A percentile compares a stretch with the other conserved stretches of the same genome.
Evolutionary conservation across 2,888 invertebrate species (phyloP).

Genomic region (Helobdella robusta): DNA sequence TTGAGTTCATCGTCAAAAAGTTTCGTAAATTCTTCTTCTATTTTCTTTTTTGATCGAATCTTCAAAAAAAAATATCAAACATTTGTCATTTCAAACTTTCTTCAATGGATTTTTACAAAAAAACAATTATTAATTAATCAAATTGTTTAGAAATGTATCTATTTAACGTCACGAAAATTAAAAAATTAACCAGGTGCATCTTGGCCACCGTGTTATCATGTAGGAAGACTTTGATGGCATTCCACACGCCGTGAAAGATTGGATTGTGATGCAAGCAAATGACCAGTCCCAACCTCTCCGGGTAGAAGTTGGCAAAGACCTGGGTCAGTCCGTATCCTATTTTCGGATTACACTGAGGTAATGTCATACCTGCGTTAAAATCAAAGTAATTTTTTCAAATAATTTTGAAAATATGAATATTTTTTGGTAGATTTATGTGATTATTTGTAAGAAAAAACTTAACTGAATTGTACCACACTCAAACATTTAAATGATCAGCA

Average conservation of each 20-base stretch:
- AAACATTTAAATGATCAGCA: not conserved
- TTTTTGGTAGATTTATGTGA: no score
- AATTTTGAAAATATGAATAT: not conserved
- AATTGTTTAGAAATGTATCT: no score
- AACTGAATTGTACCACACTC: not conserved
- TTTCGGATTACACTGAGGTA: slow-evolving; percentile 44
- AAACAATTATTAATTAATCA: no score
- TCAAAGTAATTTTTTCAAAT: not conserved
- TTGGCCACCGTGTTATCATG: slow-evolving; percentile 43
- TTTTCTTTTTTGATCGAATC: slow-evolving; percentile 40
- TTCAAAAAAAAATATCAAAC: no score
- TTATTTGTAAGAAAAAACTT: no score
- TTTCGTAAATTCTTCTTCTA: slow-evolving; percentile 38
- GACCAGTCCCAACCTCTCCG: slow-evolving; percentile 46
- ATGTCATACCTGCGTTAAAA: slow-evolving; percentile 41
- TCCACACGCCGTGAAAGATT: slow-evolving; percentile 46
- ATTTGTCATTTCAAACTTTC: no score
- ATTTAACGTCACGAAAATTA: no score
- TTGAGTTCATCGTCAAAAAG: slow-evolving; percentile 42
- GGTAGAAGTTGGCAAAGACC: slow-evolving; percentile 44
- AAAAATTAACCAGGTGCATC: slow-evolving; percentile 41
- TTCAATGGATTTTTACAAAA: no score
- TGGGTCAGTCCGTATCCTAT: slow-evolving; percentile 43
- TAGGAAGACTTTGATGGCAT: slow-evolving; percentile 43
- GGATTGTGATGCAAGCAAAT: slow-evolving; percentile 45